Evolutionary conservation across 2,113 vertebrate species (phyloP), one percentile per base, ranked within the genome.

Genomic region (Cygnus atratus): DNA sequence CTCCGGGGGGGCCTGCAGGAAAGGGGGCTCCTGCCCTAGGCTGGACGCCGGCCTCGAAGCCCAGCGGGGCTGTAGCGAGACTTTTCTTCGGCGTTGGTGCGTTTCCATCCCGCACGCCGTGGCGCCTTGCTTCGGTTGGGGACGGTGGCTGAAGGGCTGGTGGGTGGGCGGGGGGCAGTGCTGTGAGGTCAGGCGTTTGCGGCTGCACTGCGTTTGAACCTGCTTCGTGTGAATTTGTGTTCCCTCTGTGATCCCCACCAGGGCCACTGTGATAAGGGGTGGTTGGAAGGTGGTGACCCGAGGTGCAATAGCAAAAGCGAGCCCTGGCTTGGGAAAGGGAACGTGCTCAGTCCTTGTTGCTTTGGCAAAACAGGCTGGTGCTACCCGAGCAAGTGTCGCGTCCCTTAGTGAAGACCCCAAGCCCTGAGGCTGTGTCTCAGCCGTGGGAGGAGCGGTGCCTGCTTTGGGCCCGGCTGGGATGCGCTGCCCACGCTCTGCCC

Each of bases 181-280:
- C 39, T 10, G 83, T 2, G 54, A 41, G 20, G 59, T 54, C 87
- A 4, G 55, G 13, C 29, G 0, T 2, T 11, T 35, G 71, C 10
- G 84, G 67, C 54, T 57, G 74, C 28, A 5, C 52, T 3, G 1
- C 1, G 9, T 6, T 44, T 9, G 39, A 11, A 86, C 21, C 39
- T 0, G 8, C 16, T 80, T 75, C 25, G 0, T 6, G 52, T 4
- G 31, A 25, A 41, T 84, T 21, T 3, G 59, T 16, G 48, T 3
- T 37, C 7, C 17, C 65, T 20, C 21, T 0, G 1, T 2, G 35
- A 1, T 14, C 65, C 29, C 10, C 5, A 2, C 28, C 59, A 63
- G 57, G 61, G 70, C 62, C 70, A 20, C 63, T 41, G 80, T 59
- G 79, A 75, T 84, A 8, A 13, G n/a, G 76, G 15, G 35, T 41